Evolutionary conservation across 2,888 invertebrate species (phyloP).

Genomic region (Ophraella communa): DNA sequence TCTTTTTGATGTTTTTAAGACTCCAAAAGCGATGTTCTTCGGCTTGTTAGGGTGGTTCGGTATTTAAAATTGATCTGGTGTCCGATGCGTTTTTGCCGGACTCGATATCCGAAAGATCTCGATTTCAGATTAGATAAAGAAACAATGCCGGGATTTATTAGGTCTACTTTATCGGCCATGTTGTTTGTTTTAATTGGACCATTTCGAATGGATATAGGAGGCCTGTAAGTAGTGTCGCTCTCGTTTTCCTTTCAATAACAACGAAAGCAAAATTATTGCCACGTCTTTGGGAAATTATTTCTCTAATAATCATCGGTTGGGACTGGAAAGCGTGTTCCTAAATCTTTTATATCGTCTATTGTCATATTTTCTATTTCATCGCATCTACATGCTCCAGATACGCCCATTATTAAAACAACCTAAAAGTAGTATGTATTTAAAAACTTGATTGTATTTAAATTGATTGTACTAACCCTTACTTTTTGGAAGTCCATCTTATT

Average conservation of each 20-base stretch:
- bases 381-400: too few relatives aligned
- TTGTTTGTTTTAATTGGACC: conserved; percentile 42
- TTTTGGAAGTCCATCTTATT: too few relatives aligned
- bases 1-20: conserved; percentile 38
- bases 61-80: conserved; percentile 56
- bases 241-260: conserved; percentile 5
- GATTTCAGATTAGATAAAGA: conserved; percentile 58
- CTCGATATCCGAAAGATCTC: conserved; percentile 56
- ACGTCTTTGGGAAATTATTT: not conserved
- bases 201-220: conserved; percentile 44
- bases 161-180: conserved; percentile 54
- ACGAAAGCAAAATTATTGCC: conserved; percentile 22
- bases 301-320: too few relatives aligned
- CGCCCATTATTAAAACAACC: too few relatives aligned
- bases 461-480: too few relatives aligned
- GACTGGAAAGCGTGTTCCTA: too few relatives aligned
- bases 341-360: too few relatives aligned
- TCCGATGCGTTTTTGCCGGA: conserved; percentile 52
- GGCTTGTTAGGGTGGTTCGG: conserved; percentile 56
- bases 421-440: too few relatives aligned
- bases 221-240: not conserved
- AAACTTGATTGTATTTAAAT: too few relatives aligned
- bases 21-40: conserved; percentile 36
- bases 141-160: conserved; percentile 60
- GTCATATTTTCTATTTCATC: too few relatives aligned